These are phyloP conservation scores for Chironomus riparius DNA, from an alignment of 2,888 invertebrate species.

Conservation along the genomic window DNA sequence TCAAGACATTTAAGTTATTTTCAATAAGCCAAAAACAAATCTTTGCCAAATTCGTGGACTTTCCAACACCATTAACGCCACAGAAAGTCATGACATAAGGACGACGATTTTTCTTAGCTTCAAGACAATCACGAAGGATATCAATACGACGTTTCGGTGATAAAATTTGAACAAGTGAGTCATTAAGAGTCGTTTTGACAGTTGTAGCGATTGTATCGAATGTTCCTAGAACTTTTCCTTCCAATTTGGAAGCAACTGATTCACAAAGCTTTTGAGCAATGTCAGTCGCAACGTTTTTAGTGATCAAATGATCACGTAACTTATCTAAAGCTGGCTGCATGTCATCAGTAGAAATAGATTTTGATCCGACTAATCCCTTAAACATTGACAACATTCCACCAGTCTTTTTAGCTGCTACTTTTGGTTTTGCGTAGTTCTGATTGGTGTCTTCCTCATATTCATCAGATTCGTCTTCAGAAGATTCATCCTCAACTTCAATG, in stretches of 20 bases:
- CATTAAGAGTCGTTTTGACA: constrained; percentile 78
- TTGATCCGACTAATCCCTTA: constrained; percentile 77
- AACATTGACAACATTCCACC: constrained; percentile 77
- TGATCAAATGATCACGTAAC: constrained; percentile 88
- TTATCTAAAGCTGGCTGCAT: constrained; percentile 85
- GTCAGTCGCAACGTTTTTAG: constrained; percentile 95
- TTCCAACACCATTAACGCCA: constrained; percentile 98
- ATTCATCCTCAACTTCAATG: constrained; percentile 59
- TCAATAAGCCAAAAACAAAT: constrained; percentile 99
- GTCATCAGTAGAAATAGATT: constrained; percentile 69
- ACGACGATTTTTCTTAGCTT: constrained; percentile 70
- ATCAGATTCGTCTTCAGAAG: constrained; percentile 55
- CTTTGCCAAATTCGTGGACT: constrained; percentile 97
- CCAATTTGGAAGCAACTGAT: constrained; percentile 79
- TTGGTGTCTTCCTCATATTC: constrained; percentile 44
- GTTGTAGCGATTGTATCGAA: constrained; percentile 87
- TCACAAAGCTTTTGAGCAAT: constrained; percentile 91
- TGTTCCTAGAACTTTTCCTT: constrained; percentile 87
- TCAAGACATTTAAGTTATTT: constrained; percentile 89
- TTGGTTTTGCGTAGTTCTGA: constrained; percentile 28
- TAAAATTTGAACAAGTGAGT: constrained; percentile 86
- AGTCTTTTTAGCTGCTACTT: constrained; percentile 30
- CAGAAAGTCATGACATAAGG: constrained; percentile 96
- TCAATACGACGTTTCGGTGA: constrained; percentile 92
- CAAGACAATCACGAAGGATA: constrained; percentile 90